These are phyloP conservation scores for Amphipyra berbera DNA, from an alignment of 2,888 invertebrate genomes.

Conservation along the genomic window DNA sequence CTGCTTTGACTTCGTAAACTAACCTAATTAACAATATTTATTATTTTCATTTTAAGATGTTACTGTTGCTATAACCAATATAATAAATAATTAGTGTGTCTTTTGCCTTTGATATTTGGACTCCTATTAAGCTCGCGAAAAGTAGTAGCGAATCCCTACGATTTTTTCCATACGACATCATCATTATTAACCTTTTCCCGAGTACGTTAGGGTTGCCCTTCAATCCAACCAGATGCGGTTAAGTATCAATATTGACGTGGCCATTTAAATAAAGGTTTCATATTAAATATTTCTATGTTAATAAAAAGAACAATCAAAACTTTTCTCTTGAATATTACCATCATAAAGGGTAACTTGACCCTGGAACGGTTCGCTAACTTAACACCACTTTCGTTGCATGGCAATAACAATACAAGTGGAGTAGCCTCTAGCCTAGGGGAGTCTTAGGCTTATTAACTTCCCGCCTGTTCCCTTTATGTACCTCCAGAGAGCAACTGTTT, in stretches of 20 bases:
- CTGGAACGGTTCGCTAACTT: constrained; percentile 17
- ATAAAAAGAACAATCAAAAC: constrained; percentile 16
- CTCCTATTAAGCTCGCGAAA: constrained; percentile 10
- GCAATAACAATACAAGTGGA: constrained; percentile 47
- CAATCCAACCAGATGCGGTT: constrained; percentile 1
- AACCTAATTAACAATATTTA: not conserved
- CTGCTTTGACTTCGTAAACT: not conserved
- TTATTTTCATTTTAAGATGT: not conserved
- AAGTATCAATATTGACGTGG: not conserved
- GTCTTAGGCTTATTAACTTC: constrained; percentile 57
- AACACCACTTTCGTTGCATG: constrained; percentile 32
- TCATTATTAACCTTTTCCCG: not conserved
- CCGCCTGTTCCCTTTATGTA: constrained; percentile 41
- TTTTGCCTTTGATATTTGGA: constrained; percentile 29
- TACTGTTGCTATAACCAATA: not conserved
- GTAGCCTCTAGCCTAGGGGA: constrained; percentile 26
- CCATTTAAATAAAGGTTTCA: no score
- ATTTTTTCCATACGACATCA: constrained; percentile 14
- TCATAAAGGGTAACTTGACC: constrained; percentile 18
- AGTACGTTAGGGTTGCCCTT: not conserved
- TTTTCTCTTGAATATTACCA: not conserved
- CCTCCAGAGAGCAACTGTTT: constrained; percentile 47
- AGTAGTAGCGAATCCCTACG: not conserved
- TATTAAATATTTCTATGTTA: no score
- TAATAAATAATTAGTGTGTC: not conserved